Evolutionary conservation across 2,888 invertebrate genomes (phyloP).

Genomic region (Carpatolechia fugitivella): DNA sequence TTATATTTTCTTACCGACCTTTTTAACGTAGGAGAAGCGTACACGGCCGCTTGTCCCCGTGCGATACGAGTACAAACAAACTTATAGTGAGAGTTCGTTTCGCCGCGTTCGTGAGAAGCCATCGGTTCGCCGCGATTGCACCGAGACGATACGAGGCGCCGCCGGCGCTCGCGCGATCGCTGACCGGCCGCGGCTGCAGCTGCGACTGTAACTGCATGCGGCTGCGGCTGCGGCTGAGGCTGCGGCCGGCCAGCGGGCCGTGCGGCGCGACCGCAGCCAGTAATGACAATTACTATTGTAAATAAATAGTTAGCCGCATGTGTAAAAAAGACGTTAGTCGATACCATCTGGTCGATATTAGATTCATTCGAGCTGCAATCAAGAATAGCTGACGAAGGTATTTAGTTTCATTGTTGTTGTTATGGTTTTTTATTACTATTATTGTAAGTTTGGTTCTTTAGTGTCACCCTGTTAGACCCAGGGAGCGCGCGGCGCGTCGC

Average conservation of each 20-base stretch:
- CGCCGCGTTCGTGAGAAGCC: constrained; percentile 76
- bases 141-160: constrained; percentile 51
- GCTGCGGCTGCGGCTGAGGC: too few relatives aligned
- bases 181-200: not conserved
- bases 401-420: constrained; percentile 73
- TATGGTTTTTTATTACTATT: constrained; percentile 58
- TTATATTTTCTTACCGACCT: constrained; percentile 78
- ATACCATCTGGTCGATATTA: constrained; percentile 76
- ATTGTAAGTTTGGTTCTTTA: constrained; percentile 64
- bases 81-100: constrained; percentile 70
- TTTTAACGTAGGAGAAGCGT: constrained; percentile 74
- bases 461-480: constrained; percentile 56
- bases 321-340: constrained; percentile 52
- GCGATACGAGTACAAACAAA: constrained; percentile 70
- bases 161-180: not conserved
- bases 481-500: not conserved
- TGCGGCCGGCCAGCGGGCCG: constrained; percentile 4
- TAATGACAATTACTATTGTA: constrained; percentile 68
- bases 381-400: constrained; percentile 62
- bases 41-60: constrained; percentile 75
- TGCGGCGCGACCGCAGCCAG: constrained; percentile 19
- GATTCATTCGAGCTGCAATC: constrained; percentile 73
- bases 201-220: too few relatives aligned
- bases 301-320: constrained; percentile 77
- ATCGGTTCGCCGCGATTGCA: constrained; percentile 76